Conservation (phyloP, 2,797 vertebrate species). For the Diceros bicornis region DNA sequence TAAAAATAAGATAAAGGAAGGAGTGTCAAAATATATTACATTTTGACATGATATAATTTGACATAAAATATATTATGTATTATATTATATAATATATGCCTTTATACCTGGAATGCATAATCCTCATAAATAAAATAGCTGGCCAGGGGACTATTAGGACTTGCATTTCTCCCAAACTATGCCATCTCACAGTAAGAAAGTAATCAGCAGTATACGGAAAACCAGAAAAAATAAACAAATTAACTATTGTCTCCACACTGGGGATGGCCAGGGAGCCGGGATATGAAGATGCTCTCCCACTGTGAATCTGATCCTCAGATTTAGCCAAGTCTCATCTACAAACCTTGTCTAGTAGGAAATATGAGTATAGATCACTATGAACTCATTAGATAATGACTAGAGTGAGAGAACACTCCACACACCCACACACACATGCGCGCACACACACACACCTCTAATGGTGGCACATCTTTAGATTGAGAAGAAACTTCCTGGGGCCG, state of each 20-base stretch:
- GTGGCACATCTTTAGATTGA: background rate
- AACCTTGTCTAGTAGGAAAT: background rate
- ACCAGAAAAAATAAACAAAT: background rate
- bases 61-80: too few species aligned
- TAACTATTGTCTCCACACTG: accelerated
- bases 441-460: background rate
- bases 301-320: background rate
- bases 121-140: background rate
- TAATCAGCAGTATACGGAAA: background rate
- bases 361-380: background rate
- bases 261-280: accelerated
- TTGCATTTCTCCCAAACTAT: background rate
- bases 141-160: background rate
- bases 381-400: too few species aligned
- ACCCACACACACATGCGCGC: background rate
- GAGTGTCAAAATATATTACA: background rate
- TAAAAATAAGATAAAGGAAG: background rate
- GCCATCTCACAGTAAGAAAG: background rate
- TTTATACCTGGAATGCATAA: background rate
- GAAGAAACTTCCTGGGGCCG: background rate
- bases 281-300: accelerated
- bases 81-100: too few species aligned
- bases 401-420: background rate
- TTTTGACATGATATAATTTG: too few species aligned
- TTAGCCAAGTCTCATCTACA: background rate